Percentiles rank a stretch among this genome's conserved stretches.
Evolutionary conservation across 2,113 vertebrate species (phyloP).

Genomic region (Neolamprologus modestus): DNA sequence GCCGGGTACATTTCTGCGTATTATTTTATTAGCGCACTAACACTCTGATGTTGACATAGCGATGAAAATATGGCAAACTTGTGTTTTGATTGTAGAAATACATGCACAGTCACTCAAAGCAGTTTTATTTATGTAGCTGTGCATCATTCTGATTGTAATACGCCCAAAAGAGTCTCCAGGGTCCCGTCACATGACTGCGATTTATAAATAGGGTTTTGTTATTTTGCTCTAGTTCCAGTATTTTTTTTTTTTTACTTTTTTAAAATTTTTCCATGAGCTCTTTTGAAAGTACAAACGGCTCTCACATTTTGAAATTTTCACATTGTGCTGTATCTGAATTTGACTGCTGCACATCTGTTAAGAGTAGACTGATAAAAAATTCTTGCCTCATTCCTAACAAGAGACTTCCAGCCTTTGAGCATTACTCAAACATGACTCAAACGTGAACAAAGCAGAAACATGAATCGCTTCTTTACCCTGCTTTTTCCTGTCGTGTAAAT

Average conservation of each 20-base stretch:
- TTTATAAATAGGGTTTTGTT: neutral
- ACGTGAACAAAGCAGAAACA: neutral
- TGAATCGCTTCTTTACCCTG: neutral
- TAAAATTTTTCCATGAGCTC: neutral
- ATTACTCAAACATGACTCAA: neutral
- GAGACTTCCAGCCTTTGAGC: neutral
- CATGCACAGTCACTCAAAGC: neutral
- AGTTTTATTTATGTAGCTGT: neutral
- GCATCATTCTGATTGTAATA: neutral
- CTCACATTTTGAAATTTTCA: neutral
- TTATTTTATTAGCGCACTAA: neutral
- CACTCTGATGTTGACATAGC: neutral
- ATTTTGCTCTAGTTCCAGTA: neutral
- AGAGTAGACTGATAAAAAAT: neutral
- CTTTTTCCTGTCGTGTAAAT: neutral
- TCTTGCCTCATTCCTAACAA: neutral
- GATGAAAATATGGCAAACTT: neutral
- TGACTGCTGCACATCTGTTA: neutral
- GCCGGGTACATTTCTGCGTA: slow-evolving; percentile 75
- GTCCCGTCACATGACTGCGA: neutral
- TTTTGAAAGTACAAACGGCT: neutral
- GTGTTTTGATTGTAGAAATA: neutral
- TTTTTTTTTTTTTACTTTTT: neutral
- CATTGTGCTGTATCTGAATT: neutral
- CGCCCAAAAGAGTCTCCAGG: neutral